These are phyloP conservation scores for Dioctria rufipes DNA, from an alignment of 2,888 invertebrate species.

Conservation along the genomic window DNA sequence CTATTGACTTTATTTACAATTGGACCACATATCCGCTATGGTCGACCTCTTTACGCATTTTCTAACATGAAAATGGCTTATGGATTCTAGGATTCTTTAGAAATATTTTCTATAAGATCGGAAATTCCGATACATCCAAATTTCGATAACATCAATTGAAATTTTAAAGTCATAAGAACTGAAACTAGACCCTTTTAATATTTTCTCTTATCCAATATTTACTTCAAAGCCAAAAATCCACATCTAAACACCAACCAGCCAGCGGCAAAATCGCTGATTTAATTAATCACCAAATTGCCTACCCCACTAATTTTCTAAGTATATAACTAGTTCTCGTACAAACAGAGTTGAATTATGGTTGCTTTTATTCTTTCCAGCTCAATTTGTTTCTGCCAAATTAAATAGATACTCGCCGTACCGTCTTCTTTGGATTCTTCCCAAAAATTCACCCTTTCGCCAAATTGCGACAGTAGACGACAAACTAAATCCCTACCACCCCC, in stretches of 20 bases:
- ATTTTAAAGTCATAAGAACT: too few relatives aligned
- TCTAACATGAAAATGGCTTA: too few relatives aligned
- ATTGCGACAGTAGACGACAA: slow-evolving; percentile 1
- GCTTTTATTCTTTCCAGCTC: slow-evolving; percentile 15
- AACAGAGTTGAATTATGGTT: slow-evolving; percentile 28
- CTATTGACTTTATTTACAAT: too few relatives aligned
- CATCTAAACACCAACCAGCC: not conserved
- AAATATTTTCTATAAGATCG: too few relatives aligned
- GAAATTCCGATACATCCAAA: too few relatives aligned
- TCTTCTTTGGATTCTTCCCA: slow-evolving; percentile 24
- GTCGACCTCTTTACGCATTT: too few relatives aligned
- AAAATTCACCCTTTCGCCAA: slow-evolving; percentile 29
- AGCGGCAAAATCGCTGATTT: slow-evolving; percentile 36
- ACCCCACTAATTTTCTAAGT: slow-evolving; percentile 13
- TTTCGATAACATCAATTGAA: too few relatives aligned
- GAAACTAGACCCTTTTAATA: too few relatives aligned
- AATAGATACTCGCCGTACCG: slow-evolving; percentile 1
- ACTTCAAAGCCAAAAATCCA: too few relatives aligned
- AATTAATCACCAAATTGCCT: slow-evolving; percentile 21
- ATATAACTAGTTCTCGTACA: not conserved
- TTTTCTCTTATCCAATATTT: too few relatives aligned
- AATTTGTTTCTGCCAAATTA: slow-evolving; percentile 34
- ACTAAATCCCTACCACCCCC: slow-evolving; percentile 4
- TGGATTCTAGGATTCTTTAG: too few relatives aligned
- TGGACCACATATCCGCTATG: too few relatives aligned